Conservation (phyloP, 2,113 vertebrate genomes). For the Motacilla alba region DNA sequence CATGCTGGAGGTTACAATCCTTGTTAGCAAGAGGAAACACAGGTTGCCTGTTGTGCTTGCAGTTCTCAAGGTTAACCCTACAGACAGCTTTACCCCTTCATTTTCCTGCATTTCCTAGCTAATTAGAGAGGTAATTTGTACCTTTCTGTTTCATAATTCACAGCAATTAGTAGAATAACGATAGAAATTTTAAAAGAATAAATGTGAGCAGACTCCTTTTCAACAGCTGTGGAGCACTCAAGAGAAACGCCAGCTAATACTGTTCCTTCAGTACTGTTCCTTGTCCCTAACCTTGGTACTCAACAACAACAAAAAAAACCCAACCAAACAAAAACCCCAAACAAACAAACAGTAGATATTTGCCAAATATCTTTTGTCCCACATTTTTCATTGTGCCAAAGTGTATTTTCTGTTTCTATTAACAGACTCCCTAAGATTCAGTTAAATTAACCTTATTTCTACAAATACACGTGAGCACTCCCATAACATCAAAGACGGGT, state of each 20-base stretch:
- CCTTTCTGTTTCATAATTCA: conserved; percentile 14
- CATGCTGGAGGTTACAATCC: not conserved
- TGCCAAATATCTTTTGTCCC: not conserved
- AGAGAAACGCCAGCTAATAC: not conserved
- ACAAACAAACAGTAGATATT: not conserved
- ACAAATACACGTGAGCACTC: not conserved
- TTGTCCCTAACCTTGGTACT: not conserved
- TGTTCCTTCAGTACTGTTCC: not conserved
- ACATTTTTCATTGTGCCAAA: not conserved
- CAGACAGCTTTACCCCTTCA: not conserved
- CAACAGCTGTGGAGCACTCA: not conserved
- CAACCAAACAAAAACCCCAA: too few species aligned
- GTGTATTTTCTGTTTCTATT: not conserved
- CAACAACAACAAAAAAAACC: not conserved
- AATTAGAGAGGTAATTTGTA: conserved; percentile 21
- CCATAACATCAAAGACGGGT: not conserved
- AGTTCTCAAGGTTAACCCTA: conserved; percentile 31
- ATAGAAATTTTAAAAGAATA: conserved; percentile 5
- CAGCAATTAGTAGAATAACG: not conserved
- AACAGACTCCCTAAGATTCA: not conserved
- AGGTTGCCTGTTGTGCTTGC: not conserved
- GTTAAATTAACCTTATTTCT: not conserved
- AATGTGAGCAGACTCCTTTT: not conserved
- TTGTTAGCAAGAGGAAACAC: not conserved
- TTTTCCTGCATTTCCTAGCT: conserved; percentile 6